Conservation (phyloP, 1,140 invertebrate species). For the Brachionus asplanchnoidis region DNA sequence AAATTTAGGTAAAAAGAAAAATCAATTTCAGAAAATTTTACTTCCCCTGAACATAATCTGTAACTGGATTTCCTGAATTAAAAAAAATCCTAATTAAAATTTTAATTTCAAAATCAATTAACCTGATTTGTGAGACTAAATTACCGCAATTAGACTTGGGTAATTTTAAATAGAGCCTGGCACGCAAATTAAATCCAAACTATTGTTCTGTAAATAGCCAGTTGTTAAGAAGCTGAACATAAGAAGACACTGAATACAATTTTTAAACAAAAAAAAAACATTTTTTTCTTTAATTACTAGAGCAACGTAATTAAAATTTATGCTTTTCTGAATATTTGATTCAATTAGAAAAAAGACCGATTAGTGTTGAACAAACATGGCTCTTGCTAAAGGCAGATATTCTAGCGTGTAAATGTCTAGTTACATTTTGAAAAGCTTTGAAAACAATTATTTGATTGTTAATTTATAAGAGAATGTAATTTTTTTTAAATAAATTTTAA, state of each 20-base stretch:
- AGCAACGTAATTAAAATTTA: neutral
- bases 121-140: constrained; percentile 10
- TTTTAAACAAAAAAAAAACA: neutral
- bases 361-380: neutral
- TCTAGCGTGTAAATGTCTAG: neutral
- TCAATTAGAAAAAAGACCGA: neutral
- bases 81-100: neutral
- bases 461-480: neutral
- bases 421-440: neutral
- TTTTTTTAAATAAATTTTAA: neutral
- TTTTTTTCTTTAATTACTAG: neutral
- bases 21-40: neutral
- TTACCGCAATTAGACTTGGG: neutral
- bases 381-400: neutral
- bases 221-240: constrained; percentile 10
- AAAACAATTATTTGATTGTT: neutral
- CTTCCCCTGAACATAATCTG: neutral
- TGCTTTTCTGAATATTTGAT: neutral
- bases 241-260: neutral
- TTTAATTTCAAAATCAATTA: constrained; percentile 6
- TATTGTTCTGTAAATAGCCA: neutral
- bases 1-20: neutral
- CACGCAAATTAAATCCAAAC: neutral
- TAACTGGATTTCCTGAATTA: neutral
- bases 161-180: neutral